Evolutionary conservation across 1,140 invertebrate species (phyloP).

Genomic region (Kradibia gibbosae): DNA sequence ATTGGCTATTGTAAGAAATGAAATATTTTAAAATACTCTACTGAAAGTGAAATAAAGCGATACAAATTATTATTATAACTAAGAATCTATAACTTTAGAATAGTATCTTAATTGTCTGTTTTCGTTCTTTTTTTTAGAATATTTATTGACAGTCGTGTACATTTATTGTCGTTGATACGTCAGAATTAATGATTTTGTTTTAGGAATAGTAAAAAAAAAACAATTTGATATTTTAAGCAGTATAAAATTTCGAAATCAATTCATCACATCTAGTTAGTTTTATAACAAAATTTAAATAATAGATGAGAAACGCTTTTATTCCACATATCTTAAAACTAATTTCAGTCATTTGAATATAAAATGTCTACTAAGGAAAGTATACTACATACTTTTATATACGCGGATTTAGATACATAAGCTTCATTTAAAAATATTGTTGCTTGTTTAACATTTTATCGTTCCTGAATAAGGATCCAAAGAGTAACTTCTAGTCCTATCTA

Average conservation of each 20-base stretch:
- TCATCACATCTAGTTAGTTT: slow-evolving; percentile 36
- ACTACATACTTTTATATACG: slow-evolving; percentile 4
- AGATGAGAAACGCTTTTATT: slow-evolving; percentile 2
- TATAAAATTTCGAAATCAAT: background rate
- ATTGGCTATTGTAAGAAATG: no score
- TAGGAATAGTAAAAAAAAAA: slow-evolving; percentile 18
- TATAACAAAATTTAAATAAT: slow-evolving; percentile 16
- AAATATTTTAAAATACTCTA: no score
- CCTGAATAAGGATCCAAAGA: slow-evolving; percentile 45
- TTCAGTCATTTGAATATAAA: background rate
- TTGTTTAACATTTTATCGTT: slow-evolving; percentile 35
- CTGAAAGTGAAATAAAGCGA: no score
- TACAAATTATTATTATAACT: no score
- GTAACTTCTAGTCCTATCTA: slow-evolving; percentile 44
- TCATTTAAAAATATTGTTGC: slow-evolving; percentile 24
- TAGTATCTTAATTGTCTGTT: no score
- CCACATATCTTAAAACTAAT: slow-evolving; percentile 36
- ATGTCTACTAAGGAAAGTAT: background rate
- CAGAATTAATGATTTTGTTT: slow-evolving; percentile 43
- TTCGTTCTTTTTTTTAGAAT: no score
- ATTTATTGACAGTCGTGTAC: no score
- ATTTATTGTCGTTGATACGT: background rate
- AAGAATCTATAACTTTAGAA: no score
- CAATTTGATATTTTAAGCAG: background rate
- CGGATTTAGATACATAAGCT: slow-evolving; percentile 6